Evolutionary conservation across 1,140 invertebrate genomes (phyloP), one percentile per base, ranked within the genome.

Genomic region (Bombus pascuorum): DNA sequence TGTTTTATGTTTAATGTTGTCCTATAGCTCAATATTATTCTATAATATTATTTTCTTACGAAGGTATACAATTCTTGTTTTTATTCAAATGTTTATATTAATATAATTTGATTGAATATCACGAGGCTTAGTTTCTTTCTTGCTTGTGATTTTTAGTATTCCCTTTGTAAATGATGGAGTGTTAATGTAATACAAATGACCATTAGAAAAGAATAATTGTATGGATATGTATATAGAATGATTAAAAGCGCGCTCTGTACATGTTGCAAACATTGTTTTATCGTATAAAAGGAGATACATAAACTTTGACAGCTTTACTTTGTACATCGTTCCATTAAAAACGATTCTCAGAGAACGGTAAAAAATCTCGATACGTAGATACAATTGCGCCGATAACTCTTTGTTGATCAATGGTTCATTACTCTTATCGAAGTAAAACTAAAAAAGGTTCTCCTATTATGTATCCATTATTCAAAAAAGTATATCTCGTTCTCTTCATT

Each of bases 291-390:
- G 42, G n/a, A 53, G 44, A 68, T 68, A 47, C 65, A 32, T 80
- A 80, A 80, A 80, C 42, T 70, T 65, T 34, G n/a, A 66, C 77
- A 18, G 47, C 32, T 80, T 53, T 80, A 37, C 62, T 80, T 80
- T 68, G 42, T 37, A 47, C 22, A n/a, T 25, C 39, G 65, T 68
- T 47, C 44, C 42, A 53, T 47, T 80, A 47, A 80, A 80, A 68
- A 47, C 22, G 42, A 77, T 39, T 77, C 34, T 39, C 53, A 8
- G 13, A 13, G 25, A 25, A 15, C 25, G 34, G 3, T 34, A 77
- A 62, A 72, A 77, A 62, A 34, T 62, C 75, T 62, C 53, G 34
- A n/a, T 39, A 59, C 28, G 9, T 62, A 9, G 59, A 62, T 25
- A 70, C 42, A 44, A 44, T 47, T 32, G 22, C 65, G 65, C 32